Percentiles rank a stretch among this genome's conserved stretches.
Conservation (phyloP, 2,797 vertebrate species). For the Sebastolobus altivelis region DNA sequence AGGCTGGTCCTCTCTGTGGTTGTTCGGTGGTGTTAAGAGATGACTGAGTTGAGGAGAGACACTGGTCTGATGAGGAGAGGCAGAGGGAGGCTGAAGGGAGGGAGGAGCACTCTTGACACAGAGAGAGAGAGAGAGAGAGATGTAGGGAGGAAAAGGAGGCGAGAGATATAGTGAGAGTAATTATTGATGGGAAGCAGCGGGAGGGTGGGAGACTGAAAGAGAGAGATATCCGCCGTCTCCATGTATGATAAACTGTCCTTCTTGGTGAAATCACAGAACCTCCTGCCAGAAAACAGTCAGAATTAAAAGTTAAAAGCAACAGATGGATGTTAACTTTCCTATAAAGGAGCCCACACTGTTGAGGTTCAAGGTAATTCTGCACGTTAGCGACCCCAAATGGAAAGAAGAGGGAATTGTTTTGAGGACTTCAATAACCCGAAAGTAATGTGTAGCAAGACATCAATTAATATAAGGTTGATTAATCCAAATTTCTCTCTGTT, state of each 20-base stretch:
- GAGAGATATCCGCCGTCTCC: not conserved
- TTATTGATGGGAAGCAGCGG: not conserved
- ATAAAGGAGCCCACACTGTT: not conserved
- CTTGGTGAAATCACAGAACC: not conserved
- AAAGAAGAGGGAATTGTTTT: not conserved
- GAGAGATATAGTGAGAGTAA: not conserved
- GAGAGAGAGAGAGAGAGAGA: constrained; percentile 28
- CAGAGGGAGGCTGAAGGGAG: constrained; percentile 53
- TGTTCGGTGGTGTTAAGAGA: constrained; percentile 18
- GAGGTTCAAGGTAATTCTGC: not conserved
- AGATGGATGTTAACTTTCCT: not conserved
- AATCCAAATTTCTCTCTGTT: not conserved
- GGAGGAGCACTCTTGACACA: constrained; percentile 64
- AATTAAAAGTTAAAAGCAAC: not conserved
- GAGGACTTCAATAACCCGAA: not conserved
- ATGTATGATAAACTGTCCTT: not conserved
- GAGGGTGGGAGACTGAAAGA: not conserved
- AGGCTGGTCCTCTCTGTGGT: constrained; percentile 13
- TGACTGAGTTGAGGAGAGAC: constrained; percentile 42
- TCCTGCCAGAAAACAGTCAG: not conserved
- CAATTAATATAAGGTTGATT: not conserved
- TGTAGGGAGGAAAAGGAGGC: constrained; percentile 30
- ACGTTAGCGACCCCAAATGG: not conserved
- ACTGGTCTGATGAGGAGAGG: constrained; percentile 43
- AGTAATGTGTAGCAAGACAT: not conserved